phyloP scores from a whole-genome alignment of 1,140 invertebrate species.

The Apis dorsata region DNA sequence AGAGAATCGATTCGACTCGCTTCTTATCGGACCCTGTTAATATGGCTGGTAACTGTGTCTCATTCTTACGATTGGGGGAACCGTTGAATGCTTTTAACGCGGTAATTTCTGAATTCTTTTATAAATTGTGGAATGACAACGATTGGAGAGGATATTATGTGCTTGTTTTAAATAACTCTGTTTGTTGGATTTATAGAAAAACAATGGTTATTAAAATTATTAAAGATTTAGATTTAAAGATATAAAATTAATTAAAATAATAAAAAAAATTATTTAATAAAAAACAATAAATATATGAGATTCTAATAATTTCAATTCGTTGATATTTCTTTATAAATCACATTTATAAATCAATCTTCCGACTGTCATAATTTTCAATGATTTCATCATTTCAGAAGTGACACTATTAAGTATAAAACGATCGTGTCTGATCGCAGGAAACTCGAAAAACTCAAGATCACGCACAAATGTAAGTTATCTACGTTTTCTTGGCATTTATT shows the following conservation, averaged over 20 bases:
- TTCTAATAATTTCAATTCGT: neutral
- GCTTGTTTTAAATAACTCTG: neutral
- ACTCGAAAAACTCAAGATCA: constrained; percentile 9
- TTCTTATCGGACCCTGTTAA: constrained; percentile 55
- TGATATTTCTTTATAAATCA: neutral
- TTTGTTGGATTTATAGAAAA: neutral
- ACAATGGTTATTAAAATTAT: too few relatives aligned
- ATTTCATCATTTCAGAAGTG: constrained; percentile 3
- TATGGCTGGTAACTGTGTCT: constrained; percentile 34
- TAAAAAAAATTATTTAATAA: neutral
- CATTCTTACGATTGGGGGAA: neutral
- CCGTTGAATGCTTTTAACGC: neutral
- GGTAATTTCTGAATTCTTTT: neutral
- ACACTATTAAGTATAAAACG: constrained; percentile 28
- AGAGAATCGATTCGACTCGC: constrained; percentile 42
- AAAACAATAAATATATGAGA: neutral
- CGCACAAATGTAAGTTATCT: constrained; percentile 31
- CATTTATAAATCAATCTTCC: neutral
- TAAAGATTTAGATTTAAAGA: too few relatives aligned
- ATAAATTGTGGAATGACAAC: neutral
- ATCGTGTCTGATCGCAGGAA: constrained; percentile 3
- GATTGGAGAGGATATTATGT: neutral
- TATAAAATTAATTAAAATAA: neutral
- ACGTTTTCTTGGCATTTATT: constrained; percentile 32
- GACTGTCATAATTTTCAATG: neutral